Base-by-base conservation (phyloP, 2,113 vertebrate genomes). In the Serilophus lunatus region DNA sequence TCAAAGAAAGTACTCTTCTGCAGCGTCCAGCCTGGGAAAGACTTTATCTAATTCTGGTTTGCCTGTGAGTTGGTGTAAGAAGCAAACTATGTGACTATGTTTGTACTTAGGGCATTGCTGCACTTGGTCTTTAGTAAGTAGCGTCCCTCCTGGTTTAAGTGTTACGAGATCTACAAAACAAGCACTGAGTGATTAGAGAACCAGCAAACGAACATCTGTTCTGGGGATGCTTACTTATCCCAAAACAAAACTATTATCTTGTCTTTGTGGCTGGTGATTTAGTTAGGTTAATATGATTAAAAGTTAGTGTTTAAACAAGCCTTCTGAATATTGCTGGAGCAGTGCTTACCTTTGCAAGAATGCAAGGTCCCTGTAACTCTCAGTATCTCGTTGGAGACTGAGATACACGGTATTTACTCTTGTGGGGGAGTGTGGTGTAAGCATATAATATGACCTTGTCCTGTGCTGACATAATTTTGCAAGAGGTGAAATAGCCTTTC, bases 241-340 rank as follows among this genome's bases (percentile, higher is more conserved):
- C 24, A 38, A 80, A 88, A 36, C 50, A 76, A 77, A 85, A 77
- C 13, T 40, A 53, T 86, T 91, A 84, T 92, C 91, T 92, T 57
- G 40, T 66, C 35, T 82, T 61, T 60, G 60, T 33, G 47, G n/a
- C 36, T 38, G 56, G 54, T 66, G 70, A 68, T 82, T 81, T 79
- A 51, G 63, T 87, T 65, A 81, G 18, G 82, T 57, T 96, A 93
- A 95, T 93, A 44, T 60, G 83, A 88, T 97, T 96, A 95, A 74
- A 93, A 92, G 68, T 25, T 54, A 78, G 91, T 35, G 35, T 88
- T 86, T 95, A 93, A 95, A 93, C 50, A 86, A 90, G 68, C 63
- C 75, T 60, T 33, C 44, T 54, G 82, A 85, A 66, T 63, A 51
- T 82, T 49, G 47, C 51, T 36, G 5, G 45, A 77, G 35, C 19